Base-by-base conservation (phyloP, 1,140 invertebrate species). In the Eriocheir sinensis region DNA sequence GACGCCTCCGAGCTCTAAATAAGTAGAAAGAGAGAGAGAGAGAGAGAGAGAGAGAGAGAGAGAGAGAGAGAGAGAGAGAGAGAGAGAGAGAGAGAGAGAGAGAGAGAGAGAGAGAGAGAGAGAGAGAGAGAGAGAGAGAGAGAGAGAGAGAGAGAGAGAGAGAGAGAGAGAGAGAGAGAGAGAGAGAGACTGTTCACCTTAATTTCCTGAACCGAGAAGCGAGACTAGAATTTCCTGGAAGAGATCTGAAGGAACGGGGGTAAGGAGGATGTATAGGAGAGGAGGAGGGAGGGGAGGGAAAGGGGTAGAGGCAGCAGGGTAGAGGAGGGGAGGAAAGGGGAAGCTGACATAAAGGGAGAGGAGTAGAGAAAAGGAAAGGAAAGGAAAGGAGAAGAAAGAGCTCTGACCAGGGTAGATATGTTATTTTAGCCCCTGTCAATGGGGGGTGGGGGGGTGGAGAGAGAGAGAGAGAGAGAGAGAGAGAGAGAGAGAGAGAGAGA, bases 91-190 rank as follows among this genome's bases (percentile, higher is more conserved):
- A 6, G 85, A 38, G 36, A 38, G 34, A 88, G 85, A 32, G 27
- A 38, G 85, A 41, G 36, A 88, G 85, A 38, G 27, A 27, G 34
- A 27, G 34, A 38, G 27, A 8, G 85, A 38, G 41, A 30, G 32
- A 40, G 34, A 34, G 88, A 44, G 4, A 21, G 88, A 34, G 34
- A 0, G 34, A 41, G 88, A 89, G 85, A 88, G 85, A 89, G 86
- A 32, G 86, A 89, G 86, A 89, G 38, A 89, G 12, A 8, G 85
- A 88, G 81, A 85, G 81, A 85, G 81, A 85, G 81, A 85, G 81
- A 85, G 81, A 85, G 81, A 85, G 81, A 85, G 81, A 85, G 81
- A 85, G 81, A 85, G 81, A 85, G 81, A 88, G 86, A 4, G 86
- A 32, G 86, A 89, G 86, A 36, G 32, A 0, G 15, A 2, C 34